Evolutionary conservation across 2,113 vertebrate species (phyloP).

Genomic region (Ardeotis arabs): DNA sequence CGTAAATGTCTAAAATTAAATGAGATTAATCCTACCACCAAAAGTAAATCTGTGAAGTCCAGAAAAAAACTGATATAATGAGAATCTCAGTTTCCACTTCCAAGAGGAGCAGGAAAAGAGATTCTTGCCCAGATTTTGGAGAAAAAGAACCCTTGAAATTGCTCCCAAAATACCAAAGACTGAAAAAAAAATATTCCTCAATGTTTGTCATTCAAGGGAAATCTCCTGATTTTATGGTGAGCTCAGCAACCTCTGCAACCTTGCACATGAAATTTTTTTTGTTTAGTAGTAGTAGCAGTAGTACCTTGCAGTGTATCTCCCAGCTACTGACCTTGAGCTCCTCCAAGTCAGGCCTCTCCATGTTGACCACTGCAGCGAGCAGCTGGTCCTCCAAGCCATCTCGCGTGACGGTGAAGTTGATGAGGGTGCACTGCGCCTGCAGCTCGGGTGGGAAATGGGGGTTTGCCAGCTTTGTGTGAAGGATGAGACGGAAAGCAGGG

Average conservation of each 20-base stretch:
- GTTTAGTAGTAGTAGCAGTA: not conserved
- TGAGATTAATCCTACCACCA: not conserved
- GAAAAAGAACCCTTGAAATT: not conserved
- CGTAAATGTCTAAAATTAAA: not conserved
- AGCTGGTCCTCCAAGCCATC: constrained; percentile 94
- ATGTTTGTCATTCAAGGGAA: not conserved
- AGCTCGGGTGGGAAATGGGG: constrained; percentile 96
- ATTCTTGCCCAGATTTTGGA: not conserved
- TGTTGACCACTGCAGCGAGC: constrained; percentile 87
- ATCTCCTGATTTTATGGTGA: not conserved
- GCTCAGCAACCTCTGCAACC: not conserved
- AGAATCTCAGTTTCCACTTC: not conserved
- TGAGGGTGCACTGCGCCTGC: constrained; percentile 95
- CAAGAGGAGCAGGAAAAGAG: not conserved
- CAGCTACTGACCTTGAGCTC: constrained; percentile 85
- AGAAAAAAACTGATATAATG: not conserved
- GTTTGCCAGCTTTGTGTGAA: constrained; percentile 93
- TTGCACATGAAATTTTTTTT: not conserved
- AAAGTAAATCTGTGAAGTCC: not conserved
- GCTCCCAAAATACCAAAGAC: not conserved
- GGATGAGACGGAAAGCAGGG: constrained; percentile 88
- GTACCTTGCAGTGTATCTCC: no score
- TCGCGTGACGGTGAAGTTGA: constrained; percentile 92
- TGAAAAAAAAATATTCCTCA: not conserved
- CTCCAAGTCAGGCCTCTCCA: constrained; percentile 93